phyloP scores from a whole-genome alignment of 2,888 invertebrate genomes.

The Seira ritae region DNA sequence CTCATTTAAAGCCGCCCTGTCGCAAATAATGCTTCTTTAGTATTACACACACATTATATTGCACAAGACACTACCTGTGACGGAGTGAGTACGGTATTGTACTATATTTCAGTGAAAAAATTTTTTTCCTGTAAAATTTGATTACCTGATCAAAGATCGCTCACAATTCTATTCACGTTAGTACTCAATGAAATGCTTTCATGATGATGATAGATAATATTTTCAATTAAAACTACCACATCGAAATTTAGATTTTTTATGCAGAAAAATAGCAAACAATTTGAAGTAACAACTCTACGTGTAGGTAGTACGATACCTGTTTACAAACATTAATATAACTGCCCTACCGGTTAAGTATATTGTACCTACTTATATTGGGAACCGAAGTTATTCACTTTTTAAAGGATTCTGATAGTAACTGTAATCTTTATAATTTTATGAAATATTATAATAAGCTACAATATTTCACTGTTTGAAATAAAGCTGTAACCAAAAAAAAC shows the following conservation, averaged over 20 bases:
- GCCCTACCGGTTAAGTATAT: constrained; percentile 23
- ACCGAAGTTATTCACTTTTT: constrained; percentile 42
- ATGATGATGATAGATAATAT: constrained; percentile 56
- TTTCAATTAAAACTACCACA: constrained; percentile 33
- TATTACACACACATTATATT: constrained; percentile 41
- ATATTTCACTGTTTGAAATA: constrained; percentile 40
- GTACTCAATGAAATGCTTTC: constrained; percentile 58
- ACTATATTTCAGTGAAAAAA: neutral
- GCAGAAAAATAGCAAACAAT: constrained; percentile 59
- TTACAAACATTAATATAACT: constrained; percentile 47
- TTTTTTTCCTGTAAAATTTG: neutral
- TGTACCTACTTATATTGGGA: constrained; percentile 41
- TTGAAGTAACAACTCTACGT: constrained; percentile 44
- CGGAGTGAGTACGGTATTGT: constrained; percentile 34
- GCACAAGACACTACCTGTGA: constrained; percentile 46
- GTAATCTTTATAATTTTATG: constrained; percentile 20
- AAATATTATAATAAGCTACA: constrained; percentile 14
- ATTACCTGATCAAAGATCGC: neutral
- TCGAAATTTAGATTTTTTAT: constrained; percentile 48
- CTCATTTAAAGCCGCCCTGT: constrained; percentile 9
- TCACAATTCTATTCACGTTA: neutral
- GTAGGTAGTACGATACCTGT: constrained; percentile 44
- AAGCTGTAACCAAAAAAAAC: constrained; percentile 52
- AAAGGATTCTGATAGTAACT: constrained; percentile 28
- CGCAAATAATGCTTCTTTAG: constrained; percentile 43